Percentiles rank a stretch among this genome's conserved stretches.
phyloP scores from a whole-genome alignment of 1,140 invertebrate species.

The Diachasmimorpha longicaudata region DNA sequence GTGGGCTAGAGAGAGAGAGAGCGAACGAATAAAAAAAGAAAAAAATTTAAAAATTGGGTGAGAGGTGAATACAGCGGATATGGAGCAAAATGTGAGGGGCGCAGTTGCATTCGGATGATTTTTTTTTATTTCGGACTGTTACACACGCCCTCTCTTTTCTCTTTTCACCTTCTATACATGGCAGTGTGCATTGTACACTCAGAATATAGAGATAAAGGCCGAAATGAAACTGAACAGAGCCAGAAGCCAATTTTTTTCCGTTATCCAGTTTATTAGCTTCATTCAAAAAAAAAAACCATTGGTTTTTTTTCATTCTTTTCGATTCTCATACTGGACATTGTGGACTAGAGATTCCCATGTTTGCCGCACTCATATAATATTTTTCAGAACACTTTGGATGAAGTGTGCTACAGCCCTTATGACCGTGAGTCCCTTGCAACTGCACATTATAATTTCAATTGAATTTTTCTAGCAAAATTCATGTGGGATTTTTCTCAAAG shows the following conservation, averaged over 20 bases:
- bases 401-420: no score
- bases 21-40: not conserved
- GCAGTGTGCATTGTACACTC: not conserved
- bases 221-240: constrained; percentile 56
- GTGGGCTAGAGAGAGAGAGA: constrained; percentile 5
- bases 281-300: constrained; percentile 43
- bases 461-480: not conserved
- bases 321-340: not conserved
- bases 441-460: not conserved
- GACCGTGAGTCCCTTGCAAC: no score
- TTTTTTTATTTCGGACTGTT: constrained; percentile 17
- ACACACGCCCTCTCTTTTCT: not conserved
- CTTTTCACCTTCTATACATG: not conserved
- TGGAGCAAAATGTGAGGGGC: not conserved
- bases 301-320: not conserved
- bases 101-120: constrained; percentile 13
- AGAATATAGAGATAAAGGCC: constrained; percentile 31
- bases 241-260: constrained; percentile 58
- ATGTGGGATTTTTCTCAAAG: not conserved
- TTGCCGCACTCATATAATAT: not conserved
- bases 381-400: no score
- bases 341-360: not conserved
- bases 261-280: constrained; percentile 60
- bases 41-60: constrained; percentile 11
- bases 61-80: constrained; percentile 11